Conservation (phyloP, 2,888 invertebrate genomes). For the Yponomeuta evonymella region DNA sequence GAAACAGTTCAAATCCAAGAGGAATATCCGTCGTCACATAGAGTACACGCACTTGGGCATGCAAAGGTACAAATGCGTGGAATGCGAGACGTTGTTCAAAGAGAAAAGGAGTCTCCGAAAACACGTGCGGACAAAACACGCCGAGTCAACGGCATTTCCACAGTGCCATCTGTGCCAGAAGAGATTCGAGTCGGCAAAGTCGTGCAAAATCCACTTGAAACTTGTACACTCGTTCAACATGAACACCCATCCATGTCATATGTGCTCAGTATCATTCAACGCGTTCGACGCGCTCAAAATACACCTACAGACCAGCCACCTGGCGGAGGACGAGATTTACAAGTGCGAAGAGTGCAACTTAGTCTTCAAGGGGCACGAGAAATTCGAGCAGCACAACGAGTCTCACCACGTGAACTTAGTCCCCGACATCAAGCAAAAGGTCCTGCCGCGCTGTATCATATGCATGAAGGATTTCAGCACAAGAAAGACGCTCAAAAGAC, state of each 20-base stretch:
- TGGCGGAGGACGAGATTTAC: slow-evolving; percentile 53
- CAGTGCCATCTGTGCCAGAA: slow-evolving; percentile 60
- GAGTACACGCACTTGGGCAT: slow-evolving; percentile 58
- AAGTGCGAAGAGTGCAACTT: slow-evolving; percentile 59
- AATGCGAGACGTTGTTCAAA: slow-evolving; percentile 59
- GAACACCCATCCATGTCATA: slow-evolving; percentile 54
- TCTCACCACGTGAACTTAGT: slow-evolving; percentile 34
- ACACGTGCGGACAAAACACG: slow-evolving; percentile 56
- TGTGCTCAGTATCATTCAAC: slow-evolving; percentile 53
- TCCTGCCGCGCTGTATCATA: slow-evolving; percentile 47
- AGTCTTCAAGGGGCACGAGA: slow-evolving; percentile 51
- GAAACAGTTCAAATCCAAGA: slow-evolving; percentile 55
- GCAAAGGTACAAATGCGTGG: slow-evolving; percentile 56
- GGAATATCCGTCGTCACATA: slow-evolving; percentile 55
- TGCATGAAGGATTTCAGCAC: slow-evolving; percentile 64
- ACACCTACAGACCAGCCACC: slow-evolving; percentile 50
- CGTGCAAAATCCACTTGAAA: slow-evolving; percentile 60
- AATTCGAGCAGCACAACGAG: slow-evolving; percentile 50
- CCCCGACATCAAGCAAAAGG: slow-evolving; percentile 34
- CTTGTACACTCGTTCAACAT: slow-evolving; percentile 55
- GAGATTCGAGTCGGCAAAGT: slow-evolving; percentile 60
- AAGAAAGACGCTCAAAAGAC: slow-evolving; percentile 52
- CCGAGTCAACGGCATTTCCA: slow-evolving; percentile 48
- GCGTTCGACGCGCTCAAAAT: slow-evolving; percentile 45
- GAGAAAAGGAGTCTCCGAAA: slow-evolving; percentile 58